Conservation (phyloP, 2,888 invertebrate genomes). For the Electrophaes corylata region DNA sequence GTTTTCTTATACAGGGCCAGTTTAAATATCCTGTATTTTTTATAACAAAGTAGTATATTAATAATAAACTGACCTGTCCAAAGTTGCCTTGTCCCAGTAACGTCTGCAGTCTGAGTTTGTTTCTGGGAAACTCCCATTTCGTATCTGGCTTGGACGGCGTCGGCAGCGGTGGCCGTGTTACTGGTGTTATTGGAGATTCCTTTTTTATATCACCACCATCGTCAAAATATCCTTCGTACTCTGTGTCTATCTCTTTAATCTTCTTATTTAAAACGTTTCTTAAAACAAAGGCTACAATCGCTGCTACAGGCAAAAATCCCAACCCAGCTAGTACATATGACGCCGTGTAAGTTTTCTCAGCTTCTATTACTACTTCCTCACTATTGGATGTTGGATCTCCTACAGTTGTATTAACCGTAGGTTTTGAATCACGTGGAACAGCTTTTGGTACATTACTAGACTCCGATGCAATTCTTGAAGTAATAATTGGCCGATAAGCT, state of each 20-base stretch:
- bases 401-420: conserved; percentile 54
- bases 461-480: conserved; percentile 76
- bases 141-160: conserved; percentile 83
- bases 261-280: conserved; percentile 82
- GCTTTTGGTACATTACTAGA: conserved; percentile 61
- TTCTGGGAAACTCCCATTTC: conserved; percentile 91
- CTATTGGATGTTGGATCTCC: conserved; percentile 57
- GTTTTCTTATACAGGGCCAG: no score
- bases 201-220: conserved; percentile 82
- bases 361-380: conserved; percentile 83
- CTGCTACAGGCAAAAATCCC: conserved; percentile 84
- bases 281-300: conserved; percentile 83
- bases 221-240: conserved; percentile 86
- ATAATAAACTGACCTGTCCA: conserved; percentile 89
- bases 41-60: neutral
- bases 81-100: conserved; percentile 93
- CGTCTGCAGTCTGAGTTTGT: conserved; percentile 90
- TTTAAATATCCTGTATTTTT: no score
- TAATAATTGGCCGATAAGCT: conserved; percentile 63
- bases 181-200: conserved; percentile 79
- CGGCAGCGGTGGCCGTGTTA: conserved; percentile 83
- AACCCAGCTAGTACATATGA: conserved; percentile 85
- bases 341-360: conserved; percentile 84
- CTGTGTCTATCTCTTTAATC: conserved; percentile 82
- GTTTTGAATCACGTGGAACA: conserved; percentile 48